Evolutionary conservation across 2,797 vertebrate species (phyloP), one percentile per base, ranked within the genome.

Genomic region (Smutsia temminckii): DNA sequence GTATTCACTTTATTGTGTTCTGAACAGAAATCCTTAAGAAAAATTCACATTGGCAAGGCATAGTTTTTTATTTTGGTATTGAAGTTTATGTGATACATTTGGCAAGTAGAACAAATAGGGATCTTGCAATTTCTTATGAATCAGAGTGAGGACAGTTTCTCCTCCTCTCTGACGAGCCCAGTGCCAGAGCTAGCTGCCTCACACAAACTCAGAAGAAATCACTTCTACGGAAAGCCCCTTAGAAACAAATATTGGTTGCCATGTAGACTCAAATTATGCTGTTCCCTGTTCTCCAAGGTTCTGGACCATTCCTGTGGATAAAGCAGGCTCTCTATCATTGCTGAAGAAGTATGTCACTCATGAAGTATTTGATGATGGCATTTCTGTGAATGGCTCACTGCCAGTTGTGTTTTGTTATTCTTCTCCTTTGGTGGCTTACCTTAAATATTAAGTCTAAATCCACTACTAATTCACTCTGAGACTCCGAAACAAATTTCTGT

Each of bases 91-190:
- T 63, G 74, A 61, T 95, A 53, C 21, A 61, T 59, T 91, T 72
- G 89, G 61, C 3, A 68, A 83, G 37, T n/a, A 59, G 25, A 86
- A 72, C 89, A 37, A 68, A 20, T 68, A 34, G 27, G 14, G 49
- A 78, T 66, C n/a, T 14, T 68, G 79, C 79, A 46, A 90, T 75
- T 95, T 94, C 68, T 83, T 85, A 42, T 29, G 29, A 95, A 61
- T 69, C 53, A 55, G 72, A 53, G 18, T 18, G 49, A 85, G 87
- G 74, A 66, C 21, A 34, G 32, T 71, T 91, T 46, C 32, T 91
- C 16, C 25, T n/a, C 32, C 69, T 77, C 37, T 34, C 61, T 77
- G 34, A 87, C 13, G 46, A 87, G 27, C 42, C 37, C 32, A 8
- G 9, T 63, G 55, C 32, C 85, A 57, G 63, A 63, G 57, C 34